These are phyloP conservation scores for Holotrichia oblita DNA, from an alignment of 1,140 invertebrate genomes.

Conservation along the genomic window DNA sequence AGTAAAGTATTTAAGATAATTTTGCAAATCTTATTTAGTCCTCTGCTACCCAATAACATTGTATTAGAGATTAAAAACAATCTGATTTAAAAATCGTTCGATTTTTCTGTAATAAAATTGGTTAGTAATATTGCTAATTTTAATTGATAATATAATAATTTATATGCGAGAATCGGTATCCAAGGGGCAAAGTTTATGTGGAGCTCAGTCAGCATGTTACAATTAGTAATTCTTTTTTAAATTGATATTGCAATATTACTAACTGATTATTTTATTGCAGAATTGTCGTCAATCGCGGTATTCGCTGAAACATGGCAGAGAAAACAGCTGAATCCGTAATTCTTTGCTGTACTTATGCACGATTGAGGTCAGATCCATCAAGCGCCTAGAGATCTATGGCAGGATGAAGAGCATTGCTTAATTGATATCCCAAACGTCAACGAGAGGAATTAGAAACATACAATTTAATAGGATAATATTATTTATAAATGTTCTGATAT, in stretches of 20 bases:
- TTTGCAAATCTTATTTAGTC: too few relatives aligned
- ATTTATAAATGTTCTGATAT: too few relatives aligned
- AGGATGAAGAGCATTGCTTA: not conserved
- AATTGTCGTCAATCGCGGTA: slow-evolving; percentile 2
- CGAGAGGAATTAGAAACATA: too few relatives aligned
- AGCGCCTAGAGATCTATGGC: not conserved
- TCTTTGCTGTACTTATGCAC: not conserved
- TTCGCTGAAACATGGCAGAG: not conserved
- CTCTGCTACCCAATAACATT: too few relatives aligned
- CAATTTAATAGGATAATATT: too few relatives aligned
- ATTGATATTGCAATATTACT: slow-evolving; percentile 26
- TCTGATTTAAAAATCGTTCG: too few relatives aligned
- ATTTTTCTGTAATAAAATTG: slow-evolving; percentile 26
- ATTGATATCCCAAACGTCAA: not conserved
- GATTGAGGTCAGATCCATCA: not conserved
- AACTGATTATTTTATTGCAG: slow-evolving; percentile 35
- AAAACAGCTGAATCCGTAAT: not conserved
- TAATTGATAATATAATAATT: not conserved
- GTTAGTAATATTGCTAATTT: slow-evolving; percentile 33
- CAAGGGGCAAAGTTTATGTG: slow-evolving; percentile 3
- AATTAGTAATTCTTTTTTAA: not conserved
- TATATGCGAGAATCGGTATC: not conserved
- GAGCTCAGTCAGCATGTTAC: not conserved
- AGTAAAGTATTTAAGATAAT: too few relatives aligned
- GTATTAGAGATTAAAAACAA: too few relatives aligned